Percentiles rank a stretch among this genome's conserved stretches.
Evolutionary conservation across 2,113 vertebrate genomes (phyloP).

Genomic region (Misgurnus mizolepis): DNA sequence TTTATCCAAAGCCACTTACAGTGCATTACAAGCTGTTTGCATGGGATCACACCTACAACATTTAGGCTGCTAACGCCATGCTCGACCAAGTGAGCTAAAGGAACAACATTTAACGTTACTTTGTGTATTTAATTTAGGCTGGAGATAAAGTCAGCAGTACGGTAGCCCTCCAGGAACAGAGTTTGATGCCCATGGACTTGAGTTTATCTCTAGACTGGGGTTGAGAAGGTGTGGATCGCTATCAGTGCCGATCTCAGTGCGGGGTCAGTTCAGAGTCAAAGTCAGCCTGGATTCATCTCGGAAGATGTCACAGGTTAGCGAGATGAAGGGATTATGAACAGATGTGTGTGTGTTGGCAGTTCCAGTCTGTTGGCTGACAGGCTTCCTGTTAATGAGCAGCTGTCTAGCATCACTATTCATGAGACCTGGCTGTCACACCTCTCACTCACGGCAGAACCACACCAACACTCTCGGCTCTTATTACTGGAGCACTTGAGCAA

Average conservation of each 20-base stretch:
- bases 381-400: conserved; percentile 75
- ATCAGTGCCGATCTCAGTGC: neutral
- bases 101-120: too few relatives aligned
- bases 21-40: too few relatives aligned
- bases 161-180: too few relatives aligned
- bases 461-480: conserved; percentile 66
- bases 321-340: conserved; percentile 64
- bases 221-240: neutral
- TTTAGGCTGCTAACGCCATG: too few relatives aligned
- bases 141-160: too few relatives aligned
- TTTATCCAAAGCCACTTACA: too few relatives aligned
- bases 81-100: too few relatives aligned
- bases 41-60: too few relatives aligned
- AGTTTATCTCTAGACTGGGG: neutral
- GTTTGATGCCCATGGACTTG: neutral
- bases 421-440: conserved; percentile 58
- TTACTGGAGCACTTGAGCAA: conserved; percentile 60
- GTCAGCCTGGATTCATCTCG: conserved; percentile 46
- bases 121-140: too few relatives aligned
- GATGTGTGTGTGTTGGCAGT: conserved; percentile 59
- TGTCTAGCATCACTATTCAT: conserved; percentile 78
- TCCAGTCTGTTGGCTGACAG: conserved; percentile 68
- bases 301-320: conserved; percentile 51
- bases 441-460: conserved; percentile 64
- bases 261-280: conserved; percentile 20